Evolutionary conservation across 2,888 invertebrate genomes (phyloP).

Genomic region (Andrena fulva): DNA sequence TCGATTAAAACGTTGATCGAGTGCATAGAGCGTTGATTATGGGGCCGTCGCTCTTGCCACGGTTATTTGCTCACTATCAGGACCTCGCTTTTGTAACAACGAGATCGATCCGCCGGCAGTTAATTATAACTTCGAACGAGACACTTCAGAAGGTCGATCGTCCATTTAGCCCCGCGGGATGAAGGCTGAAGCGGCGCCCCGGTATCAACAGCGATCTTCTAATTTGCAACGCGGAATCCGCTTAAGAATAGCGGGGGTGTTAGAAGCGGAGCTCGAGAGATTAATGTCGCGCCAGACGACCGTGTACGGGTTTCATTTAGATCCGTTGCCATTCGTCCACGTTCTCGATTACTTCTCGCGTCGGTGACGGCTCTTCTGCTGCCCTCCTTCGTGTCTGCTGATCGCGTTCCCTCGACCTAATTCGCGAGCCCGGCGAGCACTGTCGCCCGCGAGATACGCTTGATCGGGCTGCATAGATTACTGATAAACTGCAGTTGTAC

Average conservation of each 20-base stretch:
- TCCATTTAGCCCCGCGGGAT: conserved; percentile 30
- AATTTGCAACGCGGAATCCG: neutral
- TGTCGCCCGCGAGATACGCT: neutral
- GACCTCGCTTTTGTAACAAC: conserved; percentile 43
- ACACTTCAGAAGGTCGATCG: conserved; percentile 6
- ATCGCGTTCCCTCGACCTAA: conserved; percentile 25
- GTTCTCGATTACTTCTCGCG: neutral
- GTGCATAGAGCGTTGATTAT: conserved; percentile 38
- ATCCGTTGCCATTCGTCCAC: neutral
- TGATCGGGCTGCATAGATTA: conserved; percentile 29
- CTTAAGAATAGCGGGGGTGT: neutral
- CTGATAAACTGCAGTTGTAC: conserved; percentile 10
- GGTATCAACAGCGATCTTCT: neutral
- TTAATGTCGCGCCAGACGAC: neutral
- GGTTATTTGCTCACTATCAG: conserved; percentile 27
- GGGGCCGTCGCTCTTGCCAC: conserved; percentile 7
- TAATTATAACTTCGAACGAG: conserved; percentile 55
- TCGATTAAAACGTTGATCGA: conserved; percentile 23
- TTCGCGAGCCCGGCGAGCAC: neutral
- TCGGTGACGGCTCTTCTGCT: neutral
- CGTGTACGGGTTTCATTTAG: neutral
- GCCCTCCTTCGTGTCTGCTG: neutral
- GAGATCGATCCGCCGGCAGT: conserved; percentile 28
- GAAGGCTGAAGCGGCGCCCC: conserved; percentile 3
- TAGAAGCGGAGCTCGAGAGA: neutral